A percentile compares a stretch with the other conserved stretches of the same genome.
Evolutionary conservation across 2,888 invertebrate genomes (phyloP).

Genomic region (Vandiemenella viatica): DNA sequence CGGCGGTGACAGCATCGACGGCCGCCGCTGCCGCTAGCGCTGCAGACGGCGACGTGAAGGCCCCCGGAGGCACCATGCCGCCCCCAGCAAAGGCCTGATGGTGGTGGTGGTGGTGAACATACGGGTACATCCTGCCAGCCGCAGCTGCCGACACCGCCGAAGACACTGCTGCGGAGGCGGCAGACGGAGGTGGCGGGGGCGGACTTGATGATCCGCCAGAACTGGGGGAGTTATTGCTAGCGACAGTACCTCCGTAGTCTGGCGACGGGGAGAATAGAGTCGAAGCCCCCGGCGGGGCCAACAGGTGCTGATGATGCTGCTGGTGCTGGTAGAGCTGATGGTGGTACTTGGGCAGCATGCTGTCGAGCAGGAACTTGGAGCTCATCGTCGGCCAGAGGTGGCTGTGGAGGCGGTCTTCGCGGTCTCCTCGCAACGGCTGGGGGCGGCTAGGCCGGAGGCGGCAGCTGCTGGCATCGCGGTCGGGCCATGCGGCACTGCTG

Average conservation of each 20-base stretch:
- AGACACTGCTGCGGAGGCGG: slow-evolving; percentile 32
- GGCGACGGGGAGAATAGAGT: slow-evolving; percentile 34
- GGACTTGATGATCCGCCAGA: slow-evolving; percentile 52
- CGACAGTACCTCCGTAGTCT: slow-evolving; percentile 29
- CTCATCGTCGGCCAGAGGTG: slow-evolving; percentile 60
- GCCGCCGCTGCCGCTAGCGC: slow-evolving; percentile 23
- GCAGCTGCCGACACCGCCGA: slow-evolving; percentile 37
- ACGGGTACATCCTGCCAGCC: slow-evolving; percentile 73
- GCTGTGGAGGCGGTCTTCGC: slow-evolving; percentile 26
- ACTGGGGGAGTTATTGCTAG: slow-evolving; percentile 44
- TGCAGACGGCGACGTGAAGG: slow-evolving; percentile 32
- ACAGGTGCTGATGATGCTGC: slow-evolving; percentile 49
- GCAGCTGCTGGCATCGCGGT: no score
- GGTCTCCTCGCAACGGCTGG: slow-evolving; percentile 2
- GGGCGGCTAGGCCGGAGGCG: no score
- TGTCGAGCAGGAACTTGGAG: slow-evolving; percentile 95
- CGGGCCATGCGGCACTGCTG: no score
- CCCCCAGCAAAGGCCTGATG: slow-evolving; percentile 45
- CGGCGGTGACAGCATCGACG: slow-evolving; percentile 27
- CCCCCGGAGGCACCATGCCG: slow-evolving; percentile 43
- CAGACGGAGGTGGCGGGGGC: slow-evolving; percentile 41
- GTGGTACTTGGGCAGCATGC: slow-evolving; percentile 92
- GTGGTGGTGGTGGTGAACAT: slow-evolving; percentile 57
- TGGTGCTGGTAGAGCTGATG: slow-evolving; percentile 54
- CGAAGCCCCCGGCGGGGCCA: slow-evolving; percentile 36